phyloP scores from a whole-genome alignment of 2,113 vertebrate genomes.

The Menura novaehollandiae region DNA sequence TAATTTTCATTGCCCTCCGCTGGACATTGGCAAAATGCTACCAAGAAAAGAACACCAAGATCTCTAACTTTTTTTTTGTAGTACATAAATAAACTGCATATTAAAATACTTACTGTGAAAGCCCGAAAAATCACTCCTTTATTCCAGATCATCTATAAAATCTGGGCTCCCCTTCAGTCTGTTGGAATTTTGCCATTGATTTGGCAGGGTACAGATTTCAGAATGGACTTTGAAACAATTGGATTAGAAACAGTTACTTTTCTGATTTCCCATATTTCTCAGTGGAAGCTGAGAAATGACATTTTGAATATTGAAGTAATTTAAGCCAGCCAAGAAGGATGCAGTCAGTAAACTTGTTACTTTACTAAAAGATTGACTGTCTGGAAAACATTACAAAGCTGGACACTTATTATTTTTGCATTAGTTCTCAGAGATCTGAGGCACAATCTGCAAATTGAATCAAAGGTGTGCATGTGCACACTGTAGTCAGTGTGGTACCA shows the following conservation, averaged over 20 bases:
- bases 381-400: neutral
- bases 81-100: neutral
- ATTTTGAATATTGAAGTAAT: neutral
- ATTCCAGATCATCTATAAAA: neutral
- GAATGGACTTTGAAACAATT: constrained; percentile 14
- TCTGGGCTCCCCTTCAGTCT: neutral
- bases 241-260: constrained; percentile 36
- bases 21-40: neutral
- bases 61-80: neutral
- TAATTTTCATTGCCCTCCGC: neutral
- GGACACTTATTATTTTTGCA: neutral
- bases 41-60: neutral
- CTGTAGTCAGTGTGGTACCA: neutral
- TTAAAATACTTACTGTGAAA: neutral
- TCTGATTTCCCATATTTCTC: constrained; percentile 26
- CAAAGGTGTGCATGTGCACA: neutral
- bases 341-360: neutral
- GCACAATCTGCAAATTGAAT: neutral
- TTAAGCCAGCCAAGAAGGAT: neutral
- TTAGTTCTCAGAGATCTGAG: neutral
- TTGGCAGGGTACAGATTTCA: neutral
- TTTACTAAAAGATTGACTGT: constrained; percentile 2
- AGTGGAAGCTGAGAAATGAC: neutral
- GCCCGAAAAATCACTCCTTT: constrained; percentile 5
- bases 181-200: constrained; percentile 4